Evolutionary conservation across 2,113 vertebrate genomes (phyloP), one percentile per base, ranked within the genome.

Genomic region (Trochalopteron elliotii): DNA sequence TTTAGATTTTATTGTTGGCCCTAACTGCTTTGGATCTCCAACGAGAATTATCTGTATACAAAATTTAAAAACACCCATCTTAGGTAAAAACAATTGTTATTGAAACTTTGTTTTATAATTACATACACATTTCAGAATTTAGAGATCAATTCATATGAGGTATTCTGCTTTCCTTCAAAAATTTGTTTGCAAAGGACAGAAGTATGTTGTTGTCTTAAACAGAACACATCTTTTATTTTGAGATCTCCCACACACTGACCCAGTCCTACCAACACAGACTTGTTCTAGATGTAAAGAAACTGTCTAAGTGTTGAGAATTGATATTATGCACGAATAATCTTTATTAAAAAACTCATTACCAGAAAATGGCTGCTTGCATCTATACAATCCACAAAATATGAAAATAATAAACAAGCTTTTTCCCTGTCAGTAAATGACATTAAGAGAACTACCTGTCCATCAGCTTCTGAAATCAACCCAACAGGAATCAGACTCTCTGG

Each of bases 11-110:
- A 99, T 98, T 47, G 99, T 71, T 1, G 99, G 99, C 14, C 99
- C 99, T 69, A 99, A 97, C 89, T 99, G 99, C 96, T 98, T 98
- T 37, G 99, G 99, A 94, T 99, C 99, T 87, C 99, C 99, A 20
- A 99, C 98, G 37, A 99, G 98, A 75, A 99, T 96, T 20, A 99
- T 97, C 99, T 99, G 87, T 19, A 72, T 19, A 61, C 2, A 9
- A 11, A 94, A 85, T 93, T 56, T 11, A 56, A 47, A 64, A 42
- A 47, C 28, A 69, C 21, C 6, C 7, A 67, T 56, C 11, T 67
- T 87, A 33, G n/a, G 68, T 59, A 68, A 69, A 63, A 76, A 35
- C 9, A 69, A 17, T 9, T 72, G n/a, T 39, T 57, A 77, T 3
- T 37, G 18, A 77, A 83, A 69, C 12, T 31, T 55, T 8, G 31